Conservation (phyloP, 2,797 vertebrate genomes). For the Acipenser transmontanus region DNA sequence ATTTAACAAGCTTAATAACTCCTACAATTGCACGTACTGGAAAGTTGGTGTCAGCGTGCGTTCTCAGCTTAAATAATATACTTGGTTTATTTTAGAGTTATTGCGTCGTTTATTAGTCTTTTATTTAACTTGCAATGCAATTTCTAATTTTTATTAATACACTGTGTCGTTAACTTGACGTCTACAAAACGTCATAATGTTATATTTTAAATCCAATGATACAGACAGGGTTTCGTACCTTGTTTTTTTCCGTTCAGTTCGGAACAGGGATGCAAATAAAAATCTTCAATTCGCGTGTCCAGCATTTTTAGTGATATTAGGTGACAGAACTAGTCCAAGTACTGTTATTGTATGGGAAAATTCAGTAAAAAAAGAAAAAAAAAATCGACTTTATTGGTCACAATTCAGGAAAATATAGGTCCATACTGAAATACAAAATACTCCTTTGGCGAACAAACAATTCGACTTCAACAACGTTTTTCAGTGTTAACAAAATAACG, state of each 20-base stretch:
- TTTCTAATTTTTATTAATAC: too few relatives aligned
- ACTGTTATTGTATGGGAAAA: too few relatives aligned
- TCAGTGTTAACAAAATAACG: too few relatives aligned
- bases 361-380: neutral
- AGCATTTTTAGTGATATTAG: constrained; percentile 29
- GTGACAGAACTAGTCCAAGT: neutral
- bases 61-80: too few relatives aligned
- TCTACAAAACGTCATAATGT: too few relatives aligned
- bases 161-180: too few relatives aligned
- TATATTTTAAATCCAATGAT: neutral
- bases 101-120: too few relatives aligned
- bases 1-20: neutral
- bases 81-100: too few relatives aligned
- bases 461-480: too few relatives aligned
- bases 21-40: neutral
- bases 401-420: constrained; percentile 11
- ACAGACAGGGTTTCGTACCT: constrained; percentile 32
- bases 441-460: neutral
- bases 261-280: constrained; percentile 30
- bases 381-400: neutral
- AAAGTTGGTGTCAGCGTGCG: neutral
- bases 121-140: too few relatives aligned
- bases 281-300: constrained; percentile 38
- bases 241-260: constrained; percentile 29
- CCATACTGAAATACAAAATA: neutral